Evolutionary conservation across 2,797 vertebrate species (phyloP), one percentile per base, ranked within the genome.

Genomic region (Lepilemur septentrionalis): DNA sequence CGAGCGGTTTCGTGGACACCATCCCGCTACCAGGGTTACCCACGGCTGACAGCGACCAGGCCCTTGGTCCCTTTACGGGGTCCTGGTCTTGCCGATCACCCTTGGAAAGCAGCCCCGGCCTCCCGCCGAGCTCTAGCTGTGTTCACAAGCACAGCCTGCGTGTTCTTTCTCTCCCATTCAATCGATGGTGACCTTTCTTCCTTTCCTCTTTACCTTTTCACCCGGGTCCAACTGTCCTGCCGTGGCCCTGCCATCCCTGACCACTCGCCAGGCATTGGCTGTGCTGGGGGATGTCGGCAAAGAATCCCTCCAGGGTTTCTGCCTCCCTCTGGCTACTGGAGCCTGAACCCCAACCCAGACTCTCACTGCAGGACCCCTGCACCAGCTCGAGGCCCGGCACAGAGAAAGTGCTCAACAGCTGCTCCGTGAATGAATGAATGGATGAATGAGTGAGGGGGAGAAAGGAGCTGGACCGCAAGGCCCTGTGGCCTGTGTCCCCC

Each of bases 401-500:
- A 5, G 0, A 46, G 43, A 32, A 20, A 10, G 14, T 1, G 23
- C 48, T 43, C 20, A 2, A 14, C 10, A 52, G 61, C 41, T 1
- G 2, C 4, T 30, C 18, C 0, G 1, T 10, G 30, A 38, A 7
- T 41, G n/a, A 46, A 9, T 1, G 25, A 18, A 14, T 3, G 23
- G 35, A 9, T 4, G 25, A 18, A 9, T 5, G 9, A n/a, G 17
- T 5, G 72, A 18, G 5, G 5, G 50, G 48, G 50, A 80, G 81
- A 41, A 13, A 0, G 13, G 65, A 7, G 43, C n/a, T 5, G 23
- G 35, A 59, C 2, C 0, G 0, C 57, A 10, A 43, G 41, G 17
- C 9, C 2, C 38, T 0, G 0, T 20, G 78, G 48, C 22, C 11
- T 1, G 4, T 7, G 23, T 3, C 5, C n/a, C 81, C 85, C 1